A percentile compares a stretch with the other conserved stretches of the same genome.
Evolutionary conservation across 30 jellyfish, hydroid and myxozoan genomes (phyloP).

Genomic region (Sanderia malayensis): DNA sequence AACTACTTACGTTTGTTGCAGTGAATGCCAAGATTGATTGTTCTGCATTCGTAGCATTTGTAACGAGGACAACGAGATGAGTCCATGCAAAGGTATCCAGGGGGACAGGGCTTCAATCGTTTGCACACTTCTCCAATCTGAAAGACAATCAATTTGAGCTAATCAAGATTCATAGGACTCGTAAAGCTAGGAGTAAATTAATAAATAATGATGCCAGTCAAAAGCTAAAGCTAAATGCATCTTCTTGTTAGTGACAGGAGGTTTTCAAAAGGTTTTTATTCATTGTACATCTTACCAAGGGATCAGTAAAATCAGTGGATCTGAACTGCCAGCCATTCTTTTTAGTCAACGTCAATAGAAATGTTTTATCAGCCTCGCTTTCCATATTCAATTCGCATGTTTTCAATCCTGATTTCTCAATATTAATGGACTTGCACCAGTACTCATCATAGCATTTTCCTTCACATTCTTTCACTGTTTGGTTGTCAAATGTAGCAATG

Average conservation of each 20-base stretch:
- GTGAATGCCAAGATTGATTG: not conserved
- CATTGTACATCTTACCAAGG: not conserved
- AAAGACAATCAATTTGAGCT: no score
- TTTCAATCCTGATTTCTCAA: not conserved
- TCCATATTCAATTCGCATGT: conserved; percentile 1
- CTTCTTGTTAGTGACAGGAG: no score
- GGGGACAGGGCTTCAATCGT: not conserved
- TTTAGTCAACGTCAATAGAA: not conserved
- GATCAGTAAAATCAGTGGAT: not conserved
- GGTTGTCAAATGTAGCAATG: not conserved
- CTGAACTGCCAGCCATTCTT: not conserved
- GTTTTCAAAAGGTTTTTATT: no score
- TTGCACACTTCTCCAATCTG: not conserved
- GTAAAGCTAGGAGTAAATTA: no score
- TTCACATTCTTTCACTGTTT: not conserved
- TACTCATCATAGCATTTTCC: not conserved
- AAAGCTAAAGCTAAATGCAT: no score
- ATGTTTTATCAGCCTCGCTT: conserved; percentile 4
- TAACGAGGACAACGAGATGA: not conserved
- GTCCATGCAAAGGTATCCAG: not conserved
- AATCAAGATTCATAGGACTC: no score
- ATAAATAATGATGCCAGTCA: not conserved
- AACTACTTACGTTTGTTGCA: not conserved
- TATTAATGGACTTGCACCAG: not conserved
- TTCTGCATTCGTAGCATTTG: not conserved